Evolutionary conservation across 2,888 invertebrate species (phyloP), one percentile per base, ranked within the genome.

Genomic region (Globia sparganii): DNA sequence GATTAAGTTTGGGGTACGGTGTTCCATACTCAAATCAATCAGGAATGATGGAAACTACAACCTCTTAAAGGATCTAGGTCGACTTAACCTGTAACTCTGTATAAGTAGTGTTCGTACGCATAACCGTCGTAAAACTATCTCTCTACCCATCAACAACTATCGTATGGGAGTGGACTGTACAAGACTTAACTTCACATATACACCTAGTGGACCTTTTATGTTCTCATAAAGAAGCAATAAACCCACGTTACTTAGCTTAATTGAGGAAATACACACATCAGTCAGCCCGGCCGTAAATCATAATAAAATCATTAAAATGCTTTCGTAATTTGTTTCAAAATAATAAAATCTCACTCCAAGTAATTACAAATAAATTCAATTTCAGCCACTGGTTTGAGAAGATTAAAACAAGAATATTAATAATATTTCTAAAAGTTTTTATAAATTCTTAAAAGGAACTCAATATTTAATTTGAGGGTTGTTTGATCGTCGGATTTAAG

Each of bases 291-390:
- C n/a, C n/a, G 34, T 43, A 56, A 72, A 70, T 59, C 31, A 59
- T 46, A 56, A 74, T n/a, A 49, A 61, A 71, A 62, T 69, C 59
- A 85, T 69, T 74, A 58, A 69, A 81, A 85, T 71, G n/a, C 53
- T 72, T 81, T 43, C 31, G 4, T 70, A 80, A 83, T 84, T 75
- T 58, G 61, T 75, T 72, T 56, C 53, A 46, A 59, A 70, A 75
- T 84, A 75, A 66, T 80, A 37, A 82, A 82, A 56, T 82, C 69
- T 46, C 62, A 53, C 75, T 74, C 53, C 9, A 61, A 82, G 67
- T 82, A 82, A 82, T 86, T 75, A 65, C 75, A 75, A 80, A 83
- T 86, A 79, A 86, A 86, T 86, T 85, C 25, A 78, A 81, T 84
- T 78, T 46, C n/a, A 73, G 46, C 31, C n/a, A 70, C 74, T 70